Base-by-base conservation (phyloP, 2,888 invertebrate genomes). In the Lithosia quadra region DNA sequence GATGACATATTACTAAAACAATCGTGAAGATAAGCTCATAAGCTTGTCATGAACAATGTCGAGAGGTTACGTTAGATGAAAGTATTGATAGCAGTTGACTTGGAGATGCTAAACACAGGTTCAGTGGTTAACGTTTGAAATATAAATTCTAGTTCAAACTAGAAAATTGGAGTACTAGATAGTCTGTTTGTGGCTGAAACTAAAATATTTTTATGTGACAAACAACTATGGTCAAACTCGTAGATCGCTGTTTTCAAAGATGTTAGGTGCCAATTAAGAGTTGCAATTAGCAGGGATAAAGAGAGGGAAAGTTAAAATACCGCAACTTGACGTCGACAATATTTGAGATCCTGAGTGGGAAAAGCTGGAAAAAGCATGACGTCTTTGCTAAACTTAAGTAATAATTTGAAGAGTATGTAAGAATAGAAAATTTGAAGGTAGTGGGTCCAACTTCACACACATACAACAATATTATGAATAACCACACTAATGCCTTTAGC, bases 51-150 rank as follows among this genome's bases (percentile, higher is more conserved):
- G 72, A 62, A 56, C 34, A 36, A 67, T 75, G 82, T 75, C 75
- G 77, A 75, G 81, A 82, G 86, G 86, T 85, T 81, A 81, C 69
- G 70, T 34, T 66, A 77, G 87, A 87, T 87, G 86, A 87, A 86
- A 87, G 85, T 83, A 75, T 67, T 72, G 86, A 87, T 86, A 86
- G 74, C 67, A 60, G 67, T 1, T 72, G 67, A 69, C 69, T 74
- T 78, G 71, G 76, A 80, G 79, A 76, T 22, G 18, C 21, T 77
- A 76, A 70, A 79, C 69, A 72, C 55, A 56, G 22, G 39, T 59
- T 73, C 68, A 56, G 71, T 67, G 74, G 68, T 72, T 28, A n/a
- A 5, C 24, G 11, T n/a, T 24, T 24, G 56, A 24, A 24, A 24
- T 56, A 8, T 56, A 24, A 15, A 56, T 56, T 56, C 24, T 24